Evolutionary conservation across 2,888 invertebrate species (phyloP).

Genomic region (Machimus rusticus): DNA sequence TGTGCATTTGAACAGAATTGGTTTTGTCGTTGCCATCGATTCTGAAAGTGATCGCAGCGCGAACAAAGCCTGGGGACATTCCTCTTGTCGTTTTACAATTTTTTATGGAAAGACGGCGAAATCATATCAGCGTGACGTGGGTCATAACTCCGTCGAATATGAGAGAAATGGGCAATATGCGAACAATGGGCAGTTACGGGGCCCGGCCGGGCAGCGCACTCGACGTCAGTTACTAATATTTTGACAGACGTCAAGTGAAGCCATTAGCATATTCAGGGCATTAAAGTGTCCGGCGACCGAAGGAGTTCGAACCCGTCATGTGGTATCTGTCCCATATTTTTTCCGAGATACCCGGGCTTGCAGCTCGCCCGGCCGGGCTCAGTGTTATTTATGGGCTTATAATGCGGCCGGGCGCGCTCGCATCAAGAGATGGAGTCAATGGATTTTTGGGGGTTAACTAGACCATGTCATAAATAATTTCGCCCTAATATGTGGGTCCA

Average conservation of each 20-base stretch:
- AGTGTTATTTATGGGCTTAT: conserved; percentile 28
- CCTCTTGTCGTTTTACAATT: not conserved
- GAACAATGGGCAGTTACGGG: conserved; percentile 36
- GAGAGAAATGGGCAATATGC: conserved; percentile 34
- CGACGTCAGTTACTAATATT: conserved; percentile 28
- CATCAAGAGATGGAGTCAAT: not conserved
- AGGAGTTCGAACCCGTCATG: not conserved
- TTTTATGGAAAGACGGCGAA: conserved; percentile 20
- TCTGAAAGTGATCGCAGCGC: not conserved
- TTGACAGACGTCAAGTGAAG: conserved; percentile 31
- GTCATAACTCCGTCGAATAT: conserved; percentile 35
- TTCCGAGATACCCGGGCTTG: not conserved
- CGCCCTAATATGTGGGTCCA: not conserved
- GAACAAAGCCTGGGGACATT: not conserved
- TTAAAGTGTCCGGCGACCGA: conserved; percentile 8
- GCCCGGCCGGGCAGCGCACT: not conserved
- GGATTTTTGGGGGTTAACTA: conserved; percentile 18
- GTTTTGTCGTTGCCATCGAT: not conserved
- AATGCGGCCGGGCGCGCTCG: not conserved
- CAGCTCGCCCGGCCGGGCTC: not conserved
- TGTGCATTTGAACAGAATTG: not conserved
- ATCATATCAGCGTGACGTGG: conserved; percentile 38
- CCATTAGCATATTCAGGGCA: conserved; percentile 27
- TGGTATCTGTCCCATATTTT: conserved; percentile 29
- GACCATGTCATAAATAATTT: conserved; percentile 36